Percentiles rank a stretch among this genome's conserved stretches.
phyloP scores from a whole-genome alignment of 2,888 invertebrate species.

The Caenorhabditis virilis region DNA sequence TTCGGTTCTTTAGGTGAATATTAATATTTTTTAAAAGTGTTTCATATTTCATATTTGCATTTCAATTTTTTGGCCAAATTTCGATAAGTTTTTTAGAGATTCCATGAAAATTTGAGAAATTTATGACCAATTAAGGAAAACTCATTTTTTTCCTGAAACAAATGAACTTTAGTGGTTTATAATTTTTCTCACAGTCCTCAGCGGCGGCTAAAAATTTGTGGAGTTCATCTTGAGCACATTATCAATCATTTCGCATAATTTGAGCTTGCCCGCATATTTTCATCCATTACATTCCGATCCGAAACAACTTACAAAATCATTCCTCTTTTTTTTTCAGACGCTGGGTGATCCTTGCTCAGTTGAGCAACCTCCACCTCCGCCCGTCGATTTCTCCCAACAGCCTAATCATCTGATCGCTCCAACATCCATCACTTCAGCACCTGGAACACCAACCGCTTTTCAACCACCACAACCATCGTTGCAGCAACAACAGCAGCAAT shows the following conservation, averaged over 20 bases:
- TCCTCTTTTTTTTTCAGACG: constrained; percentile 14
- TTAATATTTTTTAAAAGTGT: too few relatives aligned
- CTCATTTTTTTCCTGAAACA: neutral
- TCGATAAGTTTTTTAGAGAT: too few relatives aligned
- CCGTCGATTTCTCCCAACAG: constrained; percentile 16
- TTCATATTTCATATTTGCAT: too few relatives aligned
- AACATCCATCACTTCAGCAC: constrained; percentile 7
- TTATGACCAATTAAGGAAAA: neutral
- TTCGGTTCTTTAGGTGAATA: too few relatives aligned
- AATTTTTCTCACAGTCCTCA: too few relatives aligned
- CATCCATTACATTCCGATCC: neutral
- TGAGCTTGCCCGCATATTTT: neutral
- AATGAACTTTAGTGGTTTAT: neutral
- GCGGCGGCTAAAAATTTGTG: neutral
- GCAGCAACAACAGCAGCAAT: neutral
- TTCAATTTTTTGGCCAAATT: too few relatives aligned
- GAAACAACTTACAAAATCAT: neutral
- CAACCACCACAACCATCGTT: constrained; percentile 14
- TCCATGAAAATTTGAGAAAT: too few relatives aligned
- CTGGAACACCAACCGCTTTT: constrained; percentile 23
- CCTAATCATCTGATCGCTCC: constrained; percentile 7
- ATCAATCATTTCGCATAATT: neutral
- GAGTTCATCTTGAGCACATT: neutral
- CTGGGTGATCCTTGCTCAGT: constrained; percentile 32
- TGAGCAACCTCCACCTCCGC: constrained; percentile 27